Conservation (phyloP, 2,113 vertebrate genomes). For the Harpagus bidentatus region DNA sequence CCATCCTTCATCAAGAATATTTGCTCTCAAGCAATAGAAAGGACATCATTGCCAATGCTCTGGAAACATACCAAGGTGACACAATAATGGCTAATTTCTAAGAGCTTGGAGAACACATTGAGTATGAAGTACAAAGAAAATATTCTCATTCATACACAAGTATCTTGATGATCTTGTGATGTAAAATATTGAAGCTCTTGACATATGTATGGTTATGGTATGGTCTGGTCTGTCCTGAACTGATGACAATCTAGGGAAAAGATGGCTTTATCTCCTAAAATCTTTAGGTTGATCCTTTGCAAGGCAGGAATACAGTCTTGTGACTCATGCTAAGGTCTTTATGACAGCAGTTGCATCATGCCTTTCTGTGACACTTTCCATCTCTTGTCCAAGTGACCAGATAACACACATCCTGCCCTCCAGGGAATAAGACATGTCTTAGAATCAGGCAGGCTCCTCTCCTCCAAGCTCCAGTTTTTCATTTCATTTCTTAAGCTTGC, state of each 20-base stretch:
- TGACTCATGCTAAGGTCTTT: not conserved
- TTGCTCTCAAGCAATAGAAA: not conserved
- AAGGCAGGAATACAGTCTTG: not conserved
- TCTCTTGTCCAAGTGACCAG: not conserved
- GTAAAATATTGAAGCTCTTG: not conserved
- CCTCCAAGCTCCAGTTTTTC: not conserved
- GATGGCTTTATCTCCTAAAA: not conserved
- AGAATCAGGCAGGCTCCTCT: not conserved
- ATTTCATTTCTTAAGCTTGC: not conserved
- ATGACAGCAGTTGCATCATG: not conserved
- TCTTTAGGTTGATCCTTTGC: not conserved
- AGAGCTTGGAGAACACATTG: not conserved
- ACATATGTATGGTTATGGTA: not conserved
- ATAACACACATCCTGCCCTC: not conserved
- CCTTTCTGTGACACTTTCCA: not conserved
- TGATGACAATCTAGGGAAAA: not conserved
- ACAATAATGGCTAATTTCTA: not conserved
- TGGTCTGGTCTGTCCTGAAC: too few species aligned
- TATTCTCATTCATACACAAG: not conserved
- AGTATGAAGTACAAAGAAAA: not conserved
- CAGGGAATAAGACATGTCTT: not conserved
- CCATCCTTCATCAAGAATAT: not conserved
- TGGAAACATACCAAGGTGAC: not conserved
- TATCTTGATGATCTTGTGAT: not conserved
- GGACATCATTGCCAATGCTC: not conserved